Evolutionary conservation across 2,888 invertebrate genomes (phyloP), one percentile per base, ranked within the genome.

Genomic region (Macrophya alboannulata): DNA sequence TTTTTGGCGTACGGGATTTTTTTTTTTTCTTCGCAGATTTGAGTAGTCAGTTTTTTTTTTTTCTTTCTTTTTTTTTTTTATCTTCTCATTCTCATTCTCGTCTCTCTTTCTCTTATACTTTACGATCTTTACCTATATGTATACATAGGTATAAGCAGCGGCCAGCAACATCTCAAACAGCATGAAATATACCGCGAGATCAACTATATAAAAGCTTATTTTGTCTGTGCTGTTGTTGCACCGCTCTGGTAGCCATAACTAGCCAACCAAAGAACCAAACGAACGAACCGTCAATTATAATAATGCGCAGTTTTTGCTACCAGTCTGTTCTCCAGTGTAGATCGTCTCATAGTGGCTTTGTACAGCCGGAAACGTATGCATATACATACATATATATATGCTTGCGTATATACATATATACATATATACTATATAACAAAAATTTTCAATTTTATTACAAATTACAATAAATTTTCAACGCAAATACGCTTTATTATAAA

Each of bases 241-340:
- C 3, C 3, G 31, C 31, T 31, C 31, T 31, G n/a, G n/a, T n/a
- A n/a, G n/a, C n/a, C n/a, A n/a, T n/a, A n/a, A n/a, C 3, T 31
- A 31, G 31, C 31, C 31, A 31, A 31, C 31, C 1, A 31, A 31
- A 1, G 31, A 31, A 31, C 31, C 31, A 31, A 31, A 31, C 31
- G n/a, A 25, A 25, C 62, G 21, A 55, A 62, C 62, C 62, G 62
- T 62, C 62, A 25, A 62, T 62, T 62, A 62, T 25, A 62, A 62
- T 62, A 62, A 62, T 71, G 71, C 40, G 37, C 40, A 71, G 17
- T 40, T 71, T 40, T 71, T 40, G 37, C 37, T 40, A 40, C 12
- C 37, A 71, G 40, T 71, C 40, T 37, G 71, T 62, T 21, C 25
- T 25, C 6, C n/a, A n/a, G n/a, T n/a, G n/a, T 62, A 25, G 25